Base-by-base conservation (phyloP, 2,113 vertebrate genomes). In the Scophthalmus maximus region DNA sequence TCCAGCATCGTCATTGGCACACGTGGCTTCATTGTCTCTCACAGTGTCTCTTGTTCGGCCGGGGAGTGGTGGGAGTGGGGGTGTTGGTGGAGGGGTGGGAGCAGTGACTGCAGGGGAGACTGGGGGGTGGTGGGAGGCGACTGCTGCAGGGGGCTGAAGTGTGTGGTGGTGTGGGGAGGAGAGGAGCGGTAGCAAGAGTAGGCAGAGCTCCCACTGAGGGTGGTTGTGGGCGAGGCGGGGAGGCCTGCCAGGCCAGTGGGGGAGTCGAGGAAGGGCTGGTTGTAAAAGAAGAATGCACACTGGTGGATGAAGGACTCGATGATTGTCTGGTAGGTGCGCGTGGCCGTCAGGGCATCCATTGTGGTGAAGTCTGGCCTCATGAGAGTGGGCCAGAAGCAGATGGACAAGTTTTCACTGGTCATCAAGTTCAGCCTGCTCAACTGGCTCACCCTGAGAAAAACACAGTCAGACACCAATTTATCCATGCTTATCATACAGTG, bases 301-400 rank as follows among this genome's bases (percentile, higher is more conserved):
- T 98, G 96, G 80, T 98, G 96, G 90, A 98, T 98, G 94, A 98
- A 98, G 87, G 92, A 93, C 93, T 98, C 97, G 38, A 98, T 97
- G 96, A 98, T 97, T 94, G 96, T 97, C 96, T 98, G 96, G 90
- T 97, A 97, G 90, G 96, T 97, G 59, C 96, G 94, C 0, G 96
- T 97, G 86, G 96, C 96, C 0, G 97, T 98, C 84, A 98, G 94
- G 0, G 97, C 97, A 0, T 98, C 97, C 96, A 98, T 97, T 20
- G 96, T 97, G 92, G 95, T 94, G 92, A 98, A 98, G 82, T 96
- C 97, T 0, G 97, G 97, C 12, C 96, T 77, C 96, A 98, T 98
- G 71, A 98, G 66, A 0, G 97, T 98, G 49, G 97, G 97, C 96
- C 97, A 98, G 92, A 98, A 98, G 89, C 97, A 98, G 91, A 98